Evolutionary conservation across 1,140 invertebrate genomes (phyloP).

Genomic region (Drosophila quadrilineata): DNA sequence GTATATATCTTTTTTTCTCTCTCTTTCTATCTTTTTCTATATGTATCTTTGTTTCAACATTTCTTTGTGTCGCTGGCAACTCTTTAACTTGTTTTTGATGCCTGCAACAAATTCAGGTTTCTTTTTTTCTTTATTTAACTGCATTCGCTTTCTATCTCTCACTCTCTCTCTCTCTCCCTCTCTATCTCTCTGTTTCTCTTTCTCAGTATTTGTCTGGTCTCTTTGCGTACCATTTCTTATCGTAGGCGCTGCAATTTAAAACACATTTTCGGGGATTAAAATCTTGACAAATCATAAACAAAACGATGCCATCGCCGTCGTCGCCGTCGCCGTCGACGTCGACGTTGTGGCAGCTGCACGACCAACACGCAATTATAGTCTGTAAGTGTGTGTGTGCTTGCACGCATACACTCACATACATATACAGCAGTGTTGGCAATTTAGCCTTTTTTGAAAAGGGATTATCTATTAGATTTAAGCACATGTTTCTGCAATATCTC

Average conservation of each 20-base stretch:
- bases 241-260: constrained; percentile 53
- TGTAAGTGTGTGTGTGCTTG: too few relatives aligned
- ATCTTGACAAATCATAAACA: constrained; percentile 76
- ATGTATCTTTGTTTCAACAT: background rate
- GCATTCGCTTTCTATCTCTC: background rate
- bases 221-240: constrained; percentile 25
- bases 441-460: too few relatives aligned
- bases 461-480: too few relatives aligned
- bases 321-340: background rate
- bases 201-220: too few relatives aligned
- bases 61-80: background rate
- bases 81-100: background rate
- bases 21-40: background rate
- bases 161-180: background rate
- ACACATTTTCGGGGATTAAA: constrained; percentile 54
- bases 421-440: too few relatives aligned
- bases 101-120: background rate
- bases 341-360: constrained; percentile 23
- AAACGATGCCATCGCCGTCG: constrained; percentile 23
- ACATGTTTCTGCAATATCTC: too few relatives aligned
- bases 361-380: constrained; percentile 44
- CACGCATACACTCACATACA: too few relatives aligned
- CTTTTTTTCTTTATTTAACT: background rate
- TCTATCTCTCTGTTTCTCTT: background rate
- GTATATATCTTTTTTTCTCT: background rate